Conservation (phyloP, 2,888 invertebrate species). For the Acanthosepion esculentum region DNA sequence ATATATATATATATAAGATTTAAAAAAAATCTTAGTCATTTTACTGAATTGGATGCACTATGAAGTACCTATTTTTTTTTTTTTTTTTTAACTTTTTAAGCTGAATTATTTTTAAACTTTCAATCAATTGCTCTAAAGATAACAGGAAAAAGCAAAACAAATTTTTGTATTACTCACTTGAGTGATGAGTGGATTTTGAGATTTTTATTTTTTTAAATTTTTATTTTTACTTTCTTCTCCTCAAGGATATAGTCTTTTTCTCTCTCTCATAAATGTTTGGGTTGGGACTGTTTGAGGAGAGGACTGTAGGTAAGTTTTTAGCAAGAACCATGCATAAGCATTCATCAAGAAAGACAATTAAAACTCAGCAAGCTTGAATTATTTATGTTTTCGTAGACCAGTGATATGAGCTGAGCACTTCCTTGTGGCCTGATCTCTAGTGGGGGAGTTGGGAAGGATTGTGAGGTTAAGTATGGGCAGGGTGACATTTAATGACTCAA, state of each 20-base stretch:
- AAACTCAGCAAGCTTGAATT: not conserved
- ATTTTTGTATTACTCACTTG: not conserved
- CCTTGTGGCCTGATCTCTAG: not conserved
- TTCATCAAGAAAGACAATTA: not conserved
- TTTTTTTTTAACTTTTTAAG: not conserved
- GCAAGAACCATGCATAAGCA: not conserved
- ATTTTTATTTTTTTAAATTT: no score
- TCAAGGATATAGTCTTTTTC: not conserved
- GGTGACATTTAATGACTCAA: constrained; percentile 7
- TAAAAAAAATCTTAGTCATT: no score
- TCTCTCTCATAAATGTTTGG: not conserved
- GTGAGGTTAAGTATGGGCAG: not conserved
- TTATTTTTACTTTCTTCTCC: not conserved
- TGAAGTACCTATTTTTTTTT: not conserved
- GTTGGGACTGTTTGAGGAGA: not conserved
- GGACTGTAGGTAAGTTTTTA: not conserved
- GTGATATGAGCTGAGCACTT: constrained; percentile 13
- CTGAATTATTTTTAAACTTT: not conserved
- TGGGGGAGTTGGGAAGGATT: not conserved
- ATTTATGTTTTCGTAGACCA: not conserved
- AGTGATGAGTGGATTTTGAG: not conserved
- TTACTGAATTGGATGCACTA: not conserved
- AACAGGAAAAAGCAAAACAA: not conserved
- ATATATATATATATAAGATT: no score
- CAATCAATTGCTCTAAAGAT: not conserved